phyloP scores from a whole-genome alignment of 2,113 vertebrate species.

The Setophaga coronata region DNA sequence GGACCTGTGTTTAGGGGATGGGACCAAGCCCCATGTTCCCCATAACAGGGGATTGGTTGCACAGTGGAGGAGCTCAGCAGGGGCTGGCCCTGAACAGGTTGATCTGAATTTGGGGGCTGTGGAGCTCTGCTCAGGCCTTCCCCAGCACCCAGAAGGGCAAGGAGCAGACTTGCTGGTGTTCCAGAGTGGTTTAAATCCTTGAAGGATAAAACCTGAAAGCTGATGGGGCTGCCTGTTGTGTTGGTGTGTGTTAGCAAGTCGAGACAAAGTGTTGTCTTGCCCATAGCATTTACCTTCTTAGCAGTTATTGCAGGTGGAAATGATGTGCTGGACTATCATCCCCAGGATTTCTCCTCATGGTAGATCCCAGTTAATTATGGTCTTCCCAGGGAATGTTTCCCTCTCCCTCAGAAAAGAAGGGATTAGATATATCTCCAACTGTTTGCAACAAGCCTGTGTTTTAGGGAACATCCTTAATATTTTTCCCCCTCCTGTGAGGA shows the following conservation, averaged over 20 bases:
- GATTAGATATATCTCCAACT: not conserved
- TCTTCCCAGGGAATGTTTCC: not conserved
- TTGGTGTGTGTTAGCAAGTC: rapidly evolving
- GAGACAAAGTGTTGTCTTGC: not conserved
- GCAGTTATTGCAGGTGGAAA: not conserved
- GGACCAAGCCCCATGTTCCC: not conserved
- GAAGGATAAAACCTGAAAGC: not conserved
- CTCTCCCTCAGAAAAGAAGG: not conserved
- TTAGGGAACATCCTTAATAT: not conserved
- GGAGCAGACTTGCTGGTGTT: not conserved
- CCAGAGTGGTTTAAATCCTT: not conserved
- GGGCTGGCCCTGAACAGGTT: not conserved
- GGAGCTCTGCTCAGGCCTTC: not conserved
- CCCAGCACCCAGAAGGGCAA: rapidly evolving
- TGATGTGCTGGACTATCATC: not conserved
- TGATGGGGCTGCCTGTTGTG: not conserved
- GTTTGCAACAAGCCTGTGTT: not conserved
- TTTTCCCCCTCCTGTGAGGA: rapidly evolving
- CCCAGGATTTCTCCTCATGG: not conserved
- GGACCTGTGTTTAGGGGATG: not conserved
- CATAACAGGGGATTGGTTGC: rapidly evolving
- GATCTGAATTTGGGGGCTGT: not conserved
- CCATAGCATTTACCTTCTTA: not conserved
- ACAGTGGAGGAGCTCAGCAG: rapidly evolving
- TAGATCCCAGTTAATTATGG: not conserved